Evolutionary conservation across 2,797 vertebrate species (phyloP), one percentile per base, ranked within the genome.

Genomic region (Aulostomus chinensis): DNA sequence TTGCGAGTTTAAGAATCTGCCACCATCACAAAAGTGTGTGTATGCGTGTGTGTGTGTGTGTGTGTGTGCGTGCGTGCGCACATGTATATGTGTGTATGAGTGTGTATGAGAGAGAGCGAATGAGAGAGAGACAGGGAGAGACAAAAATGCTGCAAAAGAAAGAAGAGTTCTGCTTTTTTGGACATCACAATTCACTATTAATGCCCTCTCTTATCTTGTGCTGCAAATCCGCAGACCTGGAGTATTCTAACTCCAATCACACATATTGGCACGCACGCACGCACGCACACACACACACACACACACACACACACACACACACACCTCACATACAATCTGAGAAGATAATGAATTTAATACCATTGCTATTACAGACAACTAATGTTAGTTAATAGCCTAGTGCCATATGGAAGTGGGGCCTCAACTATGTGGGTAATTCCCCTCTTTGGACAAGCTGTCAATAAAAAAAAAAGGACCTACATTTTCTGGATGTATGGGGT

Each of bases 311-410:
- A 52, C 32, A 68, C 36, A 62, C 45, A 78, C 57, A 51, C 51
- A 64, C 53, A 74, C 65, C 73, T 77, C 68, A 55, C 68, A 70
- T 59, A 58, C 67, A 83, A 81, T 81, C 80, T 73, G 69, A 68
- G 73, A 74, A 82, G 64, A 88, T 85, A 84, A 85, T 81, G 71
- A 77, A 81, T 86, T 79, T 79, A 88, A 85, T 86, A 76, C 79
- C 70, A 58, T 60, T 56, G 71, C 76, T 59, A 78, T 85, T 87
- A 81, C 78, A 80, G 78, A 74, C 70, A 73, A 76, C 79, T 88
- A 83, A 88, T 85, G 81, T 88, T 83, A 83, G 81, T 71, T 87
- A 87, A 86, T 85, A 87, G 76, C 68, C 42, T 47, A 61, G 61
- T 52, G 69, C 80, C 80, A 81, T 84, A 84, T 86, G 86, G 83